Evolutionary conservation across 2,113 vertebrate species (phyloP).

Genomic region (human): DNA sequence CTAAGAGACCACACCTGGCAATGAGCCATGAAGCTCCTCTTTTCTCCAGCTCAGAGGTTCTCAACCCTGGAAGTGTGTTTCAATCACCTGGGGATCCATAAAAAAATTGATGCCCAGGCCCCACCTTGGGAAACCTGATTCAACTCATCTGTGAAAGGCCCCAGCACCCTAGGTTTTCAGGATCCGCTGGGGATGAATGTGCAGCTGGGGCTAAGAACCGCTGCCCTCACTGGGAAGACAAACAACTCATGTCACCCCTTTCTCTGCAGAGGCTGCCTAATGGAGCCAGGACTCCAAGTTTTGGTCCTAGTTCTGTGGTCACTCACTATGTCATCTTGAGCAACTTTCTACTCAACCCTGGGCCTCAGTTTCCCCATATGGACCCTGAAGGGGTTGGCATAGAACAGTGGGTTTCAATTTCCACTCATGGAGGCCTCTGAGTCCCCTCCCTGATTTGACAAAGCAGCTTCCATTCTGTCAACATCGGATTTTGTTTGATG

Average conservation of each 20-base stretch:
- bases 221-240: not conserved
- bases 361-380: not conserved
- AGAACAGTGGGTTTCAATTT: not conserved
- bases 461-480: too few relatives aligned
- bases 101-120: not conserved
- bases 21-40: not conserved
- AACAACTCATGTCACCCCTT: rapidly evolving
- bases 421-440: not conserved
- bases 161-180: not conserved
- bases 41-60: not conserved
- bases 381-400: not conserved
- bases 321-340: not conserved
- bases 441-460: not conserved
- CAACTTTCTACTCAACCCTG: not conserved
- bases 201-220: not conserved
- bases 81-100: not conserved
- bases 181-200: rapidly evolving
- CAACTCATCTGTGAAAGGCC: rapidly evolving
- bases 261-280: not conserved
- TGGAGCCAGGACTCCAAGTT: not conserved
- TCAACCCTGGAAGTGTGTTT: too few relatives aligned
- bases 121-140: not conserved
- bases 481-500: rapidly evolving
- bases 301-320: not conserved
- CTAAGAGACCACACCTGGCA: rapidly evolving